Evolutionary conservation across 2,888 invertebrate genomes (phyloP).

Genomic region (Idaea biselata): DNA sequence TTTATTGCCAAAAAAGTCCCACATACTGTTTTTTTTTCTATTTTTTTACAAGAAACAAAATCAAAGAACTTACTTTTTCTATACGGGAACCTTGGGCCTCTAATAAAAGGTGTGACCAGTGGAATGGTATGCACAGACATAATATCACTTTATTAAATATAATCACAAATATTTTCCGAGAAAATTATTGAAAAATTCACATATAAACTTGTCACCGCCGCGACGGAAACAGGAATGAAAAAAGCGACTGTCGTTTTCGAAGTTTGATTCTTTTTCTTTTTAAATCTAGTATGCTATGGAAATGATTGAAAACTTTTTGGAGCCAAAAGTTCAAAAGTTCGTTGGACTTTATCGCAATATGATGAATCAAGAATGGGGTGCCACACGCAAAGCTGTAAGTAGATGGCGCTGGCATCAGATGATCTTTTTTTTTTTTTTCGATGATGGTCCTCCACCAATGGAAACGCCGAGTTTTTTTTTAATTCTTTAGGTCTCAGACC

Average conservation of each 20-base stretch:
- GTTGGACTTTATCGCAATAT: background rate
- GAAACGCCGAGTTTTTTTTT: no score
- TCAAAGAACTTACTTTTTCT: slow-evolving; percentile 70
- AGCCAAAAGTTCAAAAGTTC: background rate
- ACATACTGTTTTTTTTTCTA: background rate
- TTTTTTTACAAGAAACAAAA: slow-evolving; percentile 5
- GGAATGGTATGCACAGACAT: slow-evolving; percentile 77
- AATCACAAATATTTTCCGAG: slow-evolving; percentile 31
- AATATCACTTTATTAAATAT: slow-evolving; percentile 40
- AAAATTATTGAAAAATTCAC: slow-evolving; percentile 31
- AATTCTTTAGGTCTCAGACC: no score
- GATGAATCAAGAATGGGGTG: no score
- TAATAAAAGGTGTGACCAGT: slow-evolving; percentile 71
- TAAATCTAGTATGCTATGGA: slow-evolving; percentile 44
- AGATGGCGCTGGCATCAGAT: no score
- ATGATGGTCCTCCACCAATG: no score
- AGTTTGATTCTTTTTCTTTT: slow-evolving; percentile 45
- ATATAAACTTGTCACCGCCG: slow-evolving; percentile 34
- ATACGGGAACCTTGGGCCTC: slow-evolving; percentile 76
- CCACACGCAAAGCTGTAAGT: no score
- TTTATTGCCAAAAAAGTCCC: background rate
- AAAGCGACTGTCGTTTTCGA: slow-evolving; percentile 63
- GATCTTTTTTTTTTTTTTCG: no score
- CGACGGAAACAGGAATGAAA: slow-evolving; percentile 57
- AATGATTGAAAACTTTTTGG: slow-evolving; percentile 15